Evolutionary conservation across 2,113 vertebrate species (phyloP).

Genomic region (Lonchura striata): DNA sequence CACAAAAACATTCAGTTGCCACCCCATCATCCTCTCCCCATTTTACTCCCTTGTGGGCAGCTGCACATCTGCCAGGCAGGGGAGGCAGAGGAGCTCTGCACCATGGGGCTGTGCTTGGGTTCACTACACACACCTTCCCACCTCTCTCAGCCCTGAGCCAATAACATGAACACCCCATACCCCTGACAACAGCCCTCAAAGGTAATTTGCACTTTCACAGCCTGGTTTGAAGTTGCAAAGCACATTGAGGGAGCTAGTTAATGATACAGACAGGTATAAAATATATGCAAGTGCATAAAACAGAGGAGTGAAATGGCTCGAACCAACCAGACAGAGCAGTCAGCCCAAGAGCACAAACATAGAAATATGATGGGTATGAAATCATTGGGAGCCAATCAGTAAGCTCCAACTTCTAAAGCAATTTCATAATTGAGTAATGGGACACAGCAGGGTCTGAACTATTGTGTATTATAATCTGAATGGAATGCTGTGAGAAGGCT

Average conservation of each 20-base stretch:
- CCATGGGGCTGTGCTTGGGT: fast-evolving
- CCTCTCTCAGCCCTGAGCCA: neutral
- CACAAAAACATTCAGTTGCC: neutral
- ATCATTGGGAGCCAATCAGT: constrained; percentile 68
- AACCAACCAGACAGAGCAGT: constrained; percentile 72
- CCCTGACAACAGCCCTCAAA: neutral
- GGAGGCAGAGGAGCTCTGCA: neutral
- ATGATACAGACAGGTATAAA: neutral
- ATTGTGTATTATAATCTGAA: constrained; percentile 72
- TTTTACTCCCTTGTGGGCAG: neutral
- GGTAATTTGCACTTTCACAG: neutral
- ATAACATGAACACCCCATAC: neutral
- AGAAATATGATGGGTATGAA: constrained; percentile 69
- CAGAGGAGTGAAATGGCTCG: neutral
- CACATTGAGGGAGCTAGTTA: neutral
- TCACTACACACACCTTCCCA: neutral
- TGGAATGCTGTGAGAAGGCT: constrained; percentile 69
- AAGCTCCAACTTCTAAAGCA: constrained; percentile 66
- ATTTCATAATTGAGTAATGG: constrained; percentile 74
- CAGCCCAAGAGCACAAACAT: constrained; percentile 52
- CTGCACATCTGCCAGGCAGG: neutral
- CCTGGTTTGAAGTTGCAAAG: neutral
- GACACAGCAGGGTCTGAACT: constrained; percentile 72
- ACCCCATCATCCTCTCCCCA: neutral
- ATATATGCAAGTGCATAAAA: neutral